Base-by-base conservation (phyloP, 2,113 vertebrate genomes). In the Vulpes ferrilata region DNA sequence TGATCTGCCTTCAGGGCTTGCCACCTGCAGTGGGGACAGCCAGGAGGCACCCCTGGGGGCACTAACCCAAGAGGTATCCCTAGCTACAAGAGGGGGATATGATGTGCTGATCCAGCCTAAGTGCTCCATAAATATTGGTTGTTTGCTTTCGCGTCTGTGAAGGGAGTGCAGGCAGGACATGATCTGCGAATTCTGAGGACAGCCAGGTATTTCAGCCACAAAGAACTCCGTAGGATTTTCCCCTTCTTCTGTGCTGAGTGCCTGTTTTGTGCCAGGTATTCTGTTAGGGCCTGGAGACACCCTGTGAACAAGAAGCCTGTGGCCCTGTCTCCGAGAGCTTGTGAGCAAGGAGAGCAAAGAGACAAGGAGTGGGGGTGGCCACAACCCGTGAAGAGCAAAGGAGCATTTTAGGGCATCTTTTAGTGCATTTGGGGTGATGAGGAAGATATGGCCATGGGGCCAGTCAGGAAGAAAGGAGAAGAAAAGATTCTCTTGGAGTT, bases 11-110 rank as follows among this genome's bases (percentile, higher is more conserved):
- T 86, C 22, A 78, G 53, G 1, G 12, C 35, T 76, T 95, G 74
- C 30, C 15, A 3, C 16, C 27, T 65, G 1, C 20, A 20, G 27
- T 0, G 1, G 25, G 6, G 25, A 51, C 22, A 69, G 27, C n/a
- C 59, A 84, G 65, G 25, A 15, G 4, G 27, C 5, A 23, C 5
- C 20, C 11, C 69, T 1, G 5, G 15, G 1, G 3, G 1, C n/a
- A 3, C 71, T 30, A 35, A 12, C 25, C 16, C 10, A 35, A 16
- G 19, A 30, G 25, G 17, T 53, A 30, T 48, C 11, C 35, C 9
- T 20, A 20, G 11, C 43, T 51, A 11, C 51, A 8, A 62, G 65
- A 43, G 32, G 12, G 10, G 11, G 19, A 51, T 17, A 48, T 7
- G 27, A 96, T 71, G 13, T 43, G 25, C 3, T 43, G 7, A 48